Evolutionary conservation across 2,888 invertebrate species (phyloP), one percentile per base, ranked within the genome.

Genomic region (Dorcus parallelipipedus): DNA sequence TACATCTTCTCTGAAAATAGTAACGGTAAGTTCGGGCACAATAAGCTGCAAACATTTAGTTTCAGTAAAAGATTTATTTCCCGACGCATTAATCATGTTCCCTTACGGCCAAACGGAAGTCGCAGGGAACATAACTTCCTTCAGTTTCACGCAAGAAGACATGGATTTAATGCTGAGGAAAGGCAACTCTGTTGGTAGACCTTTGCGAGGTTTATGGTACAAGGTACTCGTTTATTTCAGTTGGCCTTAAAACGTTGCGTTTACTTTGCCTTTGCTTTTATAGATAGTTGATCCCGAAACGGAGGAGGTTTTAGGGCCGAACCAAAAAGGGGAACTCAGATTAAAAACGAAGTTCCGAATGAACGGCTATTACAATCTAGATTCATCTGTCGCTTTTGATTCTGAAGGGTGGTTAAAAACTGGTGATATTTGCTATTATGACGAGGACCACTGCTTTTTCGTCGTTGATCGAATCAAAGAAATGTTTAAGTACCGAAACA

Each of bases 341-440:
- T 41, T 83, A 1, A 81, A 80, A 71, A 80, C 75, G 3, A 63
- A 67, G 38, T 61, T 64, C 41, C 49, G 67, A 9, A 72, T 77
- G 63, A 72, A 79, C 75, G 81, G 79, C 3, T 84, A 83, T 67
- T 80, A 80, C 66, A 79, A 78, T 45, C 63, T 72, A 54, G 80
- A 79, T 3, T 81, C 82, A 0, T 74, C 74, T 8, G 78, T 79
- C 14, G 68, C 76, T 0, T 79, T 79, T 49, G 76, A 80, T 8
- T 71, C 73, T 20, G 79, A 78, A 26, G 77, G 81, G 1, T 84
- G 81, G 80, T 72, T 82, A 39, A 80, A 77, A 65, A 80, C 82
- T 1, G 84, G 84, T 0, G 84, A 84, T 61, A 71, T 83, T 41
- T 77, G 79, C 20, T 82, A 80, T 61, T 80, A 80, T 60, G 83